Base-by-base conservation (phyloP, 2,888 invertebrate species). In the Tenthredo scrophulariae region DNA sequence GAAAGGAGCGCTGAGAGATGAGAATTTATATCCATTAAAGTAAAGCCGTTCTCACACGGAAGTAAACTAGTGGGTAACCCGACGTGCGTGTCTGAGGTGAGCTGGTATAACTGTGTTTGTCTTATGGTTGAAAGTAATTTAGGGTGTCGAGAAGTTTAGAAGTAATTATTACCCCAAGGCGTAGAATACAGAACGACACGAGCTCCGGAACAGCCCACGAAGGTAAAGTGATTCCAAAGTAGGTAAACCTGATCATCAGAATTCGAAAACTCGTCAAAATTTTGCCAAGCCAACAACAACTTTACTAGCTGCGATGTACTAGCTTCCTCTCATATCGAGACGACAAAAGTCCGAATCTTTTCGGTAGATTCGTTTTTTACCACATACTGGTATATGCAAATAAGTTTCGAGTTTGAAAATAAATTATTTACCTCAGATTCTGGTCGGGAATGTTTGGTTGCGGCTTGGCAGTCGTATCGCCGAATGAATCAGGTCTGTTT, bases 101-200 rank as follows among this genome's bases (percentile, higher is more conserved):
- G 74, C 50, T n/a, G 3, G 33, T 74, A 50, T 77, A 77, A 77
- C 77, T 18, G 46, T 33, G 77, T 29, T 77, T 77, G 54, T 50
- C 33, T 77, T 50, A 77, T 50, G 77, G 77, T 50, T 33, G 50
- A 77, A 77, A 77, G 50, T 77, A 77, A 77, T 77, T 77, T 26
- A 77, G 77, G 29, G 33, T 33, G 46, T 77, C 75, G 77, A 50
- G 50, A 77, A 46, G 33, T 77, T 77, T 77, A 77, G 46, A 26
- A 50, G 50, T 50, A 77, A 50, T 77, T 46, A 26, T 54, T 54
- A 77, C 54, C 77, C 77, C 29, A 6, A n/a, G 46, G n/a, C 54
- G 54, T 33, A 22, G 50, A 46, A 77, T 77, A 50, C 18, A 50
- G 26, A 43, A 22, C 74, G 43, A 74, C 74, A 74, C 22, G 18